These are phyloP conservation scores for Periophthalmus magnuspinnatus DNA, from an alignment of 2,797 vertebrate genomes.

Conservation along the genomic window DNA sequence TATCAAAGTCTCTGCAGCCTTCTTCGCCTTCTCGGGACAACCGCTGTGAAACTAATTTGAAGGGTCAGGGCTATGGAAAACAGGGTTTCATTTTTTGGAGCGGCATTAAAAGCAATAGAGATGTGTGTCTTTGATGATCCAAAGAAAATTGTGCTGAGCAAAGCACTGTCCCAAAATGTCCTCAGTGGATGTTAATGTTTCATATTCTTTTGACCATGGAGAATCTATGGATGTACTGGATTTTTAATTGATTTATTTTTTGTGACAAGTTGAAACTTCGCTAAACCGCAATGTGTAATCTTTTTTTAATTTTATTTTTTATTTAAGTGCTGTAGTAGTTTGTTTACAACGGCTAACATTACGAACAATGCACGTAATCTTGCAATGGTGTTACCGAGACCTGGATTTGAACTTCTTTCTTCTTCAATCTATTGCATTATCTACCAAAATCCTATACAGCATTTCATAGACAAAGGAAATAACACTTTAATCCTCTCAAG, in stretches of 20 bases:
- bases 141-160: slow-evolving; percentile 14
- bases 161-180: not conserved
- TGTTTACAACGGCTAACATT: too few species aligned
- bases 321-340: too few species aligned
- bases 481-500: too few species aligned
- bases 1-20: slow-evolving; percentile 18
- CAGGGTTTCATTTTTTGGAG: slow-evolving; percentile 11
- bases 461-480: too few species aligned
- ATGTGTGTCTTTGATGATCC: slow-evolving; percentile 16
- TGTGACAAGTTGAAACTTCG: too few species aligned
- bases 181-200: slow-evolving; percentile 3
- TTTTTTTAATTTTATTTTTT: too few species aligned
- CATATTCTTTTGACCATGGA: not conserved
- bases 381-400: too few species aligned
- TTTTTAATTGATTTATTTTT: not conserved
- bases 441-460: too few species aligned
- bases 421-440: too few species aligned
- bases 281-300: too few species aligned
- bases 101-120: slow-evolving; percentile 25
- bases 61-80: not conserved
- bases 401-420: too few species aligned
- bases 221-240: not conserved
- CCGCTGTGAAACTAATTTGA: slow-evolving; percentile 13
- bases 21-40: slow-evolving; percentile 16
- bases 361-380: too few species aligned